Evolutionary conservation across 2,888 invertebrate genomes (phyloP).

Genomic region (Ophonus ardosiacus): DNA sequence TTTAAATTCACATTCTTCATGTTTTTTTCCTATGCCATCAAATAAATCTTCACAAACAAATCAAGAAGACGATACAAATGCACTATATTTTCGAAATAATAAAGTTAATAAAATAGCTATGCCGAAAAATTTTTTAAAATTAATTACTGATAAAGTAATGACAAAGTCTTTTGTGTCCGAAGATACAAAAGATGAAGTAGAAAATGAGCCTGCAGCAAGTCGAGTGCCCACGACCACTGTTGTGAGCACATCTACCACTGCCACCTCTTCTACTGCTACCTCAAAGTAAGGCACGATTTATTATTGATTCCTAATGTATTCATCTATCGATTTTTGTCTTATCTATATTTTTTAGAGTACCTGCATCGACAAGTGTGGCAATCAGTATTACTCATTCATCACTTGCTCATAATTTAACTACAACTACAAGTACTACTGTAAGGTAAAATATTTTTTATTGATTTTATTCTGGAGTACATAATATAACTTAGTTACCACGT

Average conservation of each 20-base stretch:
- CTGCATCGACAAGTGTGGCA: constrained; percentile 48
- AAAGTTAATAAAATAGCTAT: constrained; percentile 52
- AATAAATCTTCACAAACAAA: constrained; percentile 27
- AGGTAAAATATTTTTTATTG: constrained; percentile 46
- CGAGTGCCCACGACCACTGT: constrained; percentile 3
- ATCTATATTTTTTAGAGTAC: constrained; percentile 48
- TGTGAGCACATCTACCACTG: constrained; percentile 51
- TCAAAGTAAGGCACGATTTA: constrained; percentile 27
- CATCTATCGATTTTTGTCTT: neutral
- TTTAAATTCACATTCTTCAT: constrained; percentile 19
- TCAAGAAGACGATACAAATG: constrained; percentile 46
- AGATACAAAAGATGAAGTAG: constrained; percentile 41
- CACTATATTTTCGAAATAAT: constrained; percentile 40
- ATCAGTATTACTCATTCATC: constrained; percentile 51
- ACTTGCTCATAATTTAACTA: constrained; percentile 44
- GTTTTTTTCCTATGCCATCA: constrained; percentile 34
- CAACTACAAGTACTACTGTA: constrained; percentile 49
- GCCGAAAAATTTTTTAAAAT: constrained; percentile 54
- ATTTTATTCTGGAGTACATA: too few species aligned
- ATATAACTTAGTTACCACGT: neutral
- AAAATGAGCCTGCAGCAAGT: constrained; percentile 15
- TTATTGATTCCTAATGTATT: neutral
- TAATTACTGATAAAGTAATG: constrained; percentile 58
- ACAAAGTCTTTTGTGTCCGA: constrained; percentile 53
- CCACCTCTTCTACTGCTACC: constrained; percentile 51